Base-by-base conservation (phyloP, 2,888 invertebrate genomes). In the Congeria kusceri region DNA sequence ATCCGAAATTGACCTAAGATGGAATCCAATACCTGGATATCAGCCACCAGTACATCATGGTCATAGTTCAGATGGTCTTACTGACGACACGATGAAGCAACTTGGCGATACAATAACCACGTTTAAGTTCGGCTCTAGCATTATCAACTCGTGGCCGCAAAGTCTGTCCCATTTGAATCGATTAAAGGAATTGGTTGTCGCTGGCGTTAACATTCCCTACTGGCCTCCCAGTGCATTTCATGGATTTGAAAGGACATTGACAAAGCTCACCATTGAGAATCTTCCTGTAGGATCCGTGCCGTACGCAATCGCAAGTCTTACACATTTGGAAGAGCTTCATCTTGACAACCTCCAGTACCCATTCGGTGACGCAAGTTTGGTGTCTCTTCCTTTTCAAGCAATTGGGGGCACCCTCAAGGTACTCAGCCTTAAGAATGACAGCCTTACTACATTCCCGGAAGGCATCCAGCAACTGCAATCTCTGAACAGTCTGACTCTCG, bases 361-460 rank as follows among this genome's bases (percentile, higher is more conserved):
- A 4, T 59, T 56, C 3, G 76, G 67, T 13, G 84, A 87, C 57
- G 57, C 68, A 47, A 81, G 83, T 49, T 72, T 87, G 67, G 68
- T 83, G 1, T 56, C 71, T 3, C 76, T 79, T 1, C 84, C 86
- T 0, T 87, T 87, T 44, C 13, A 11, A 9, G 61, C 70, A 0
- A 65, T 87, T 1, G 49, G 79, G 0, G 57, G 68, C 7, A 82
- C 78, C 1, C 77, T 87, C 1, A 46, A 71, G n/a, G 56, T 80
- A 13, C 71, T 86, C 0, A 84, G 85, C n/a, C 70, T 87, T 3
- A 62, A 72, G 32, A 78, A 83, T 59, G 87, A 86, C 57, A 77
- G 82, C 23, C 74, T 87, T 0, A 86, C 84, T 0, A 77, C 71
- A 11, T 87, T 87, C 65, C 87, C 87, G 0, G 77, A 81, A 46